Percentiles rank a stretch among this genome's conserved stretches.
These are phyloP conservation scores for Agrilus mali DNA, from an alignment of 2,888 invertebrate species.

Conservation along the genomic window DNA sequence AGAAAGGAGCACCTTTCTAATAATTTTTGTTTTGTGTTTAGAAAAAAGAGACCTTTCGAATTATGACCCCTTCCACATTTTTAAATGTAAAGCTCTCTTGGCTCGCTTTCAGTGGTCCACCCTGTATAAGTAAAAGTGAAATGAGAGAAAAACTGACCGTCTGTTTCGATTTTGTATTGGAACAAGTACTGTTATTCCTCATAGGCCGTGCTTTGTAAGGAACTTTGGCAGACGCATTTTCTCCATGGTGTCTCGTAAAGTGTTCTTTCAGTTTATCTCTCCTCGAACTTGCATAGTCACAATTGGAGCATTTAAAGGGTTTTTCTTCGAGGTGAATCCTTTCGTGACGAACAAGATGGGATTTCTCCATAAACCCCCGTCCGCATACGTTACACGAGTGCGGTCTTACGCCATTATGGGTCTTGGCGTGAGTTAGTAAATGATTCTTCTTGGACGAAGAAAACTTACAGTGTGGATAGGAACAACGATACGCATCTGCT, in stretches of 20 bases:
- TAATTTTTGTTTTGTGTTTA: too few relatives aligned
- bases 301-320: slow-evolving; percentile 49
- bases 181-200: slow-evolving; percentile 21
- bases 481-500: slow-evolving; percentile 50
- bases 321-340: slow-evolving; percentile 50
- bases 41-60: too few relatives aligned
- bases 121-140: too few relatives aligned
- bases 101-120: too few relatives aligned
- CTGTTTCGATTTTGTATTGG: slow-evolving; percentile 22
- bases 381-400: slow-evolving; percentile 45
- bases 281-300: slow-evolving; percentile 51
- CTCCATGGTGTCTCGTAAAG: slow-evolving; percentile 38
- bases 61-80: too few relatives aligned
- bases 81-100: too few relatives aligned
- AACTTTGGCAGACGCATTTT: slow-evolving; percentile 38
- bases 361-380: slow-evolving; percentile 52
- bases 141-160: slow-evolving; percentile 19
- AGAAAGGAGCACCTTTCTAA: too few relatives aligned
- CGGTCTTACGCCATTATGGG: slow-evolving; percentile 40
- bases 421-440: slow-evolving; percentile 49
- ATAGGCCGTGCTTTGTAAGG: slow-evolving; percentile 37
- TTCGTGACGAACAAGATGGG: slow-evolving; percentile 52
- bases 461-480: slow-evolving; percentile 47
- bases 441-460: slow-evolving; percentile 52
- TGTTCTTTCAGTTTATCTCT: slow-evolving; percentile 52